Evolutionary conservation across 2,113 vertebrate species (phyloP).

Genomic region (Heliornis fulica): DNA sequence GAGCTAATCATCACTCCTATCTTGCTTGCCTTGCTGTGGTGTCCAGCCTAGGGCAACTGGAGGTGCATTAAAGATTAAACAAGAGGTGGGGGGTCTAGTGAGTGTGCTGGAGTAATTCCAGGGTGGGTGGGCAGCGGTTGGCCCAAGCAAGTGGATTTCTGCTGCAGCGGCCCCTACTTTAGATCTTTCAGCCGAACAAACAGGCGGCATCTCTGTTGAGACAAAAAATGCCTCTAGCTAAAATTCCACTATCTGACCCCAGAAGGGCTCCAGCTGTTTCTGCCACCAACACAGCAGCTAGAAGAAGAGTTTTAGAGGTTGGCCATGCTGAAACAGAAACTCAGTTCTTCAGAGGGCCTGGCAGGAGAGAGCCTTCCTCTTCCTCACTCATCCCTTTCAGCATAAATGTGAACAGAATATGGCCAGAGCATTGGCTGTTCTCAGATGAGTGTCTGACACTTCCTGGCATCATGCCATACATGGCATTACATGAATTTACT

Average conservation of each 20-base stretch:
- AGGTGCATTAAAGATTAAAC: constrained; percentile 73
- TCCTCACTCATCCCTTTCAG: not conserved
- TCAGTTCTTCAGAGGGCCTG: not conserved
- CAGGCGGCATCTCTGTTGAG: constrained; percentile 42
- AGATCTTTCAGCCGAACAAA: constrained; percentile 69
- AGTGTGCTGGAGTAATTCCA: constrained; percentile 43
- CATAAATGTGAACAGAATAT: accelerated
- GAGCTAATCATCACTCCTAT: constrained; percentile 60
- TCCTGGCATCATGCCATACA: not conserved
- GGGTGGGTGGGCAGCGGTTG: constrained; percentile 52
- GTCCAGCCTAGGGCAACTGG: constrained; percentile 56
- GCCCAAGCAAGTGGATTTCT: constrained; percentile 45
- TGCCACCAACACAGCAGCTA: constrained; percentile 27
- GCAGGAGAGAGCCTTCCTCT: not conserved
- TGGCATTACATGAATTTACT: not conserved
- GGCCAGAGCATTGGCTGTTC: not conserved
- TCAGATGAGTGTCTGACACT: not conserved
- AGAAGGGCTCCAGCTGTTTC: constrained; percentile 55
- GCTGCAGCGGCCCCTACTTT: constrained; percentile 38
- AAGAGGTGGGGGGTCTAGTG: constrained; percentile 35
- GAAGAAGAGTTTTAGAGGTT: constrained; percentile 10
- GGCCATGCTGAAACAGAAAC: not conserved
- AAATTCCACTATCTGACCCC: constrained; percentile 73
- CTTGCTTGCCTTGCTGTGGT: constrained; percentile 3
- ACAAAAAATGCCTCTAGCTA: constrained; percentile 66